phyloP scores from a whole-genome alignment of 2,113 vertebrate genomes.

The Numenius arquata region DNA sequence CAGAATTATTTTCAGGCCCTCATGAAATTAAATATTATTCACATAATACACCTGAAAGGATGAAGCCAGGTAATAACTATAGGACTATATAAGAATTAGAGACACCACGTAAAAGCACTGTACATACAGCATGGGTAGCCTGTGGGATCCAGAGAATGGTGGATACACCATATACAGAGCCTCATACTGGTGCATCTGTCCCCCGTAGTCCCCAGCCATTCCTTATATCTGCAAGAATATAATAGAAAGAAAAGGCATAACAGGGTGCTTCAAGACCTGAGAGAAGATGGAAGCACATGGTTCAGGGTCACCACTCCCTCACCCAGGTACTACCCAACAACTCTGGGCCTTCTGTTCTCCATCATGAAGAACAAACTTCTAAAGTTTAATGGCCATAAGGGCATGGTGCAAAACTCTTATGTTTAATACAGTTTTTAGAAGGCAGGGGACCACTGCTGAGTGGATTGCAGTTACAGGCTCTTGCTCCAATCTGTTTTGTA shows the following conservation, averaged over 20 bases:
- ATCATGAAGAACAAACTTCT: neutral
- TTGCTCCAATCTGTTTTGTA: neutral
- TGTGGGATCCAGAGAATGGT: neutral
- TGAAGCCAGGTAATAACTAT: neutral
- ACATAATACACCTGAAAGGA: neutral
- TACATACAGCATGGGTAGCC: neutral
- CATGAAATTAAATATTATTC: neutral
- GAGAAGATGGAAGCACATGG: neutral
- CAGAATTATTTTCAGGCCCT: neutral
- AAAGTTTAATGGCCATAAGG: neutral
- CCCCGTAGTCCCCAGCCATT: neutral
- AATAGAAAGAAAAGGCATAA: slow-evolving; percentile 36
- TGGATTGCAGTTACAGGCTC: neutral
- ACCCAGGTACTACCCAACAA: neutral
- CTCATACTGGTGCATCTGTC: neutral
- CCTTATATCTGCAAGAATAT: slow-evolving; percentile 6
- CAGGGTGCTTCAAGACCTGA: neutral
- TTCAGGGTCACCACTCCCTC: neutral
- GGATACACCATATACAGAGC: neutral
- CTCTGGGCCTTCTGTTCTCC: neutral
- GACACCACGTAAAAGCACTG: neutral
- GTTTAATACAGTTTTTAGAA: neutral
- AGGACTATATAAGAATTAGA: neutral
- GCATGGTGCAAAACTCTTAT: neutral
- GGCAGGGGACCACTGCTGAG: neutral